Evolutionary conservation across 2,888 invertebrate species (phyloP).

Genomic region (Fabriciana adippe): DNA sequence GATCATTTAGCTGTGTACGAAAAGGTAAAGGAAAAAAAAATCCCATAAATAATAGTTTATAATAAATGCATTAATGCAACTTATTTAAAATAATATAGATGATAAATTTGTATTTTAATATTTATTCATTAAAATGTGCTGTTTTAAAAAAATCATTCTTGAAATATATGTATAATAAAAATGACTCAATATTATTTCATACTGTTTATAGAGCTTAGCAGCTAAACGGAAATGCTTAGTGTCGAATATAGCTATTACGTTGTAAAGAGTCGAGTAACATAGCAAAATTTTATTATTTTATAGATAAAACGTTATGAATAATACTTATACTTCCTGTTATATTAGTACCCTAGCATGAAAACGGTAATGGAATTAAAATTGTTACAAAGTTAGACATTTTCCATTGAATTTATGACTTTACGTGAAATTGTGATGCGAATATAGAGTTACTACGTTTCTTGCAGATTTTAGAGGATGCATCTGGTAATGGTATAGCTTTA

Average conservation of each 20-base stretch:
- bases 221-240: conserved; percentile 7
- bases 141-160: too few relatives aligned
- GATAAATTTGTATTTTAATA: too few relatives aligned
- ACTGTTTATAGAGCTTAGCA: neutral
- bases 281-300: conserved; percentile 13
- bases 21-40: conserved; percentile 52
- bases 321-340: conserved; percentile 26
- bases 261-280: neutral
- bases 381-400: too few relatives aligned
- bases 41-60: too few relatives aligned
- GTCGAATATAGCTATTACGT: conserved; percentile 9
- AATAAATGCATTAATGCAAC: too few relatives aligned
- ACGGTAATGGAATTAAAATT: neutral
- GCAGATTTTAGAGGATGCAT: conserved; percentile 87
- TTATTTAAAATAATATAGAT: too few relatives aligned
- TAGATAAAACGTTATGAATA: conserved; percentile 9
- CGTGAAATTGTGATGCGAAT: too few relatives aligned
- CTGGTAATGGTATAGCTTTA: conserved; percentile 85
- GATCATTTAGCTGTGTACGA: conserved; percentile 70
- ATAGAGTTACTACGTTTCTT: too few relatives aligned
- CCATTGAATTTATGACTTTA: too few relatives aligned
- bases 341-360: neutral
- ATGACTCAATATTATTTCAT: neutral
- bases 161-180: too few relatives aligned
- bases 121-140: too few relatives aligned